phyloP scores from a whole-genome alignment of 2,888 invertebrate species.

The Hoplodrina ambigua region DNA sequence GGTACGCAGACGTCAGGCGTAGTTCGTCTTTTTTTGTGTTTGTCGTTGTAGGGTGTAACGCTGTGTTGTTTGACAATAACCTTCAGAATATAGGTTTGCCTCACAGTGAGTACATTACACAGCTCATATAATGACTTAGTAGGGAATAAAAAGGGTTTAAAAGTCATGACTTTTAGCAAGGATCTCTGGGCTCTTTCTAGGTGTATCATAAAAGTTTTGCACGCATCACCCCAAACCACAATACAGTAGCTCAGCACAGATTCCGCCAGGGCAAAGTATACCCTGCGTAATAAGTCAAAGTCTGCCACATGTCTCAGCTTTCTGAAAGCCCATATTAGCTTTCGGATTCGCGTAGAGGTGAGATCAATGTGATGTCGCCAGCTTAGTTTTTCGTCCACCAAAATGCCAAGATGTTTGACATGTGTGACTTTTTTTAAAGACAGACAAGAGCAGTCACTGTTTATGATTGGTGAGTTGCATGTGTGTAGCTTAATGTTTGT shows the following conservation, averaged over 20 bases:
- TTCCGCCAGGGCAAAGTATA: not conserved
- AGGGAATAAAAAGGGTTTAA: too few relatives aligned
- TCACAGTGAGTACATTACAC: too few relatives aligned
- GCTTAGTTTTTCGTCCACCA: not conserved
- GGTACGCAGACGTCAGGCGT: too few relatives aligned
- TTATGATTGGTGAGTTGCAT: not conserved
- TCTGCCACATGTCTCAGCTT: slow-evolving; percentile 1
- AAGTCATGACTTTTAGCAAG: too few relatives aligned
- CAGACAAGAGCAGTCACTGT: not conserved
- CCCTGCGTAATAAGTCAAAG: not conserved
- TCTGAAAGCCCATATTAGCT: slow-evolving; percentile 2
- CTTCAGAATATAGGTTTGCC: too few relatives aligned
- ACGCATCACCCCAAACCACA: not conserved
- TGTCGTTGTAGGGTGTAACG: too few relatives aligned
- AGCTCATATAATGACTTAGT: too few relatives aligned
- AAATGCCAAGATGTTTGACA: not conserved
- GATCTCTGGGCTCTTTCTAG: too few relatives aligned
- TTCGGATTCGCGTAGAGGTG: not conserved
- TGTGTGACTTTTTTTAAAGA: not conserved
- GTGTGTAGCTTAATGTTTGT: not conserved
- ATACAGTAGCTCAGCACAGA: slow-evolving; percentile 1
- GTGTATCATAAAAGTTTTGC: too few relatives aligned
- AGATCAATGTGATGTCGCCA: not conserved
- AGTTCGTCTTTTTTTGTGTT: too few relatives aligned
- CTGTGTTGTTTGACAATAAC: too few relatives aligned